Evolutionary conservation across 2,797 vertebrate genomes (phyloP), one percentile per base, ranked within the genome.

Genomic region (Myripristis murdjan): DNA sequence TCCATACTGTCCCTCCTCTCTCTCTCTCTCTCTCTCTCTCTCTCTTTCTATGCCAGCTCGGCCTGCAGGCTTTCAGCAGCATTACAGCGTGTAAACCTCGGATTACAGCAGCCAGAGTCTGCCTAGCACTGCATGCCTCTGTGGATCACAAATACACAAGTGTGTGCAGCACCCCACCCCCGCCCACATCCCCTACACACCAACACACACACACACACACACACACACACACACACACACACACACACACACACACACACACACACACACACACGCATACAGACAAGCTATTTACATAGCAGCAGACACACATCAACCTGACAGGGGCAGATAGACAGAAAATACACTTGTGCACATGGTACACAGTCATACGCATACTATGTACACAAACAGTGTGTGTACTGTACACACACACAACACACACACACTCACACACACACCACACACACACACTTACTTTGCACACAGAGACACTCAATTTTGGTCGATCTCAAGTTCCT

Each of bases 21-120:
- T 61, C 64, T 64, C 70, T 62, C 67, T 18, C 57, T 70, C 18
- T 15, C 60, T 53, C 46, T 44, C 61, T 12, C 59, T 62, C 39
- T 60, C 70, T 69, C 75, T 64, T 48, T 83, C 80, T 80, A 80
- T 91, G 87, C 87, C 85, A 90, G 89, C 86, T 15, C 85, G 84
- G 82, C 86, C 89, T 88, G 82, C 87, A 91, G 91, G 91, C 89
- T 89, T 90, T 83, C 80, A 81, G 89, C 73, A 89, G 92, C 88
- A 94, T 94, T 94, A 95, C 94, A 92, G 87, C 87, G 64, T 94
- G 94, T 95, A 95, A 95, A 94, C 86, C 90, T 79, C 64, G 89
- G 94, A 95, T 95, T 95, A 95, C 91, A 91, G 86, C 83, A 83
- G 78, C 85, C 82, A 64, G 65, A 82, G 77, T 84, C 85, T 85